These are phyloP conservation scores for Lophius piscatorius DNA, from an alignment of 2,113 vertebrate species.

Conservation along the genomic window DNA sequence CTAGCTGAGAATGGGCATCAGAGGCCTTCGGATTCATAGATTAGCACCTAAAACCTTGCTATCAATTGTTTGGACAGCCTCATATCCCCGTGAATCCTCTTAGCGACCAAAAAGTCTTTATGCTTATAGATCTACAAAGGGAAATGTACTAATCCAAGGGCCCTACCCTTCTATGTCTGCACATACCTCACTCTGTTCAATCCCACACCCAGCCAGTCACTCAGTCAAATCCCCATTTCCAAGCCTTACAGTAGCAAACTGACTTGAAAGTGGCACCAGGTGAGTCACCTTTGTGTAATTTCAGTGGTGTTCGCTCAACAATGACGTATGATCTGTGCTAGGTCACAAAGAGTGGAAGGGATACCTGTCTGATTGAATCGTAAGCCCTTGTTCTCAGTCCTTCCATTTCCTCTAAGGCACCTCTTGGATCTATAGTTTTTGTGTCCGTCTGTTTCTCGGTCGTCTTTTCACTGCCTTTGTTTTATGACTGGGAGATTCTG, in stretches of 20 bases:
- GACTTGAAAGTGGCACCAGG: conserved; percentile 40
- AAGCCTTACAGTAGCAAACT: conserved; percentile 38
- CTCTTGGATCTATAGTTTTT: conserved; percentile 14
- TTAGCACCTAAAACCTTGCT: conserved; percentile 65
- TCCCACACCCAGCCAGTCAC: conserved; percentile 25
- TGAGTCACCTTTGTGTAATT: conserved; percentile 52
- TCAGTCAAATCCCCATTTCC: conserved; percentile 47
- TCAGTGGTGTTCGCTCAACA: conserved; percentile 1
- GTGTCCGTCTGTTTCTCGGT: conserved; percentile 18
- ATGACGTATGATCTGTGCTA: conserved; percentile 27
- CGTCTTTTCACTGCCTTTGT: conserved; percentile 26
- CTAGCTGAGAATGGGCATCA: conserved; percentile 28
- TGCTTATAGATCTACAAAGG: conserved; percentile 54
- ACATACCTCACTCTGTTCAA: conserved; percentile 6
- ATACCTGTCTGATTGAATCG: conserved; percentile 42
- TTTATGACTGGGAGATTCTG: too few relatives aligned
- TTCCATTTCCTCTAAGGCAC: conserved; percentile 47
- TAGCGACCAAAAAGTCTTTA: conserved; percentile 64
- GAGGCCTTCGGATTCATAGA: conserved; percentile 54
- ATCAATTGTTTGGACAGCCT: conserved; percentile 62
- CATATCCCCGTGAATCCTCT: conserved; percentile 69
- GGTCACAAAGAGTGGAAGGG: conserved; percentile 30
- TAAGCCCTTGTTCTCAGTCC: conserved; percentile 25
- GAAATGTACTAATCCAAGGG: conserved; percentile 57
- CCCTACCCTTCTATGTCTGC: conserved; percentile 11